These are phyloP conservation scores for Seira musarum DNA, from an alignment of 2,888 invertebrate species.

Conservation along the genomic window DNA sequence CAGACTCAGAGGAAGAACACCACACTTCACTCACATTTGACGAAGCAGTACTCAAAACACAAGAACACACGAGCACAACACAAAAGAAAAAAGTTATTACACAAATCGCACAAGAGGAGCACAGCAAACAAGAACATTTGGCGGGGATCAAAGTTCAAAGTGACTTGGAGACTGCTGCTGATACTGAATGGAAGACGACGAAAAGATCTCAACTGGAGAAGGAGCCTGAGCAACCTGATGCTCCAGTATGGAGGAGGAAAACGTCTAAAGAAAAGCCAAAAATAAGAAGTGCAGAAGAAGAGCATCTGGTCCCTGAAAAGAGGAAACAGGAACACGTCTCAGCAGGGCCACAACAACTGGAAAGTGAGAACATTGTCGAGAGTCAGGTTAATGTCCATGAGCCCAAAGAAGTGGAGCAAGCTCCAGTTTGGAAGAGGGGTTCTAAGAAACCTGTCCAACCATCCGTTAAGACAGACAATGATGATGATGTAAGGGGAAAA, in stretches of 20 bases:
- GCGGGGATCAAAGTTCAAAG: background rate
- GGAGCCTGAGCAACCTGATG: background rate
- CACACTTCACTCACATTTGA: no score
- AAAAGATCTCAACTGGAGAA: background rate
- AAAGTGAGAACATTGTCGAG: no score
- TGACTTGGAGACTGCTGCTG: background rate
- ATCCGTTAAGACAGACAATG: conserved; percentile 7
- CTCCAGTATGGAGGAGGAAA: background rate
- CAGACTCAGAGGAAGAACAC: no score
- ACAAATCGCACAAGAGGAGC: conserved; percentile 28
- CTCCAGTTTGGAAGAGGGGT: conserved; percentile 25
- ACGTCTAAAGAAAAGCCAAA: background rate
- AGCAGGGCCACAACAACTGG: no score
- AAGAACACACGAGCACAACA: background rate
- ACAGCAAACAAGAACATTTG: background rate
- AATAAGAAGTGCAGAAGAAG: no score
- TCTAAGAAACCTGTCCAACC: conserved; percentile 31
- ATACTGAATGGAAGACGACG: background rate
- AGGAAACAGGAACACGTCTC: background rate
- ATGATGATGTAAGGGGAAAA: conserved; percentile 56
- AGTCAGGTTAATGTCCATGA: no score
- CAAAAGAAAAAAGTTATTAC: conserved; percentile 19
- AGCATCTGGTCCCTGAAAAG: background rate
- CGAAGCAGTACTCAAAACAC: conserved; percentile 31
- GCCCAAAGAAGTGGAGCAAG: conserved; percentile 10